Evolutionary conservation across 2,888 invertebrate species (phyloP).

Genomic region (Gastracanthus pulcherrimus): DNA sequence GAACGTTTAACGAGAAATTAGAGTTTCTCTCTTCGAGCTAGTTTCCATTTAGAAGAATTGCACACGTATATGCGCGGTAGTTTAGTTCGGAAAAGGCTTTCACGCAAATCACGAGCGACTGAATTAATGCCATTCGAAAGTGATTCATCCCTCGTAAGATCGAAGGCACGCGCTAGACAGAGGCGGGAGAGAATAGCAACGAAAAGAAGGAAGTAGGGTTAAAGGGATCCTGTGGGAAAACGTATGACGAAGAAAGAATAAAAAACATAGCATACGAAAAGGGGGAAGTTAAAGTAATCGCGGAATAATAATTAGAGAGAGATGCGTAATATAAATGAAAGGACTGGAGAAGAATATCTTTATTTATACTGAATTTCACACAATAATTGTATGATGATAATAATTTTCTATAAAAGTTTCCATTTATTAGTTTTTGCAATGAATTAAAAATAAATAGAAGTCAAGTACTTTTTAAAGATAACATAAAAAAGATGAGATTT

Average conservation of each 20-base stretch:
- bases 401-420: too few species aligned
- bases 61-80: not conserved
- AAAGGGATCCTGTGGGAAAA: constrained; percentile 46
- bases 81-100: constrained; percentile 43
- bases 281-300: constrained; percentile 1
- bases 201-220: constrained; percentile 20
- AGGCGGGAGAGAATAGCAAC: constrained; percentile 3
- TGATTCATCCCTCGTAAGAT: constrained; percentile 54
- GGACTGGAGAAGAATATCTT: not conserved
- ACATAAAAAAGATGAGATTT: too few species aligned
- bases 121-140: constrained; percentile 49
- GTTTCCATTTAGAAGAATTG: not conserved
- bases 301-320: constrained; percentile 6
- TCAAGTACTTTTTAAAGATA: too few species aligned
- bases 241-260: constrained; percentile 6
- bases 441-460: too few species aligned
- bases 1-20: too few species aligned
- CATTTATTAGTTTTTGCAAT: too few species aligned
- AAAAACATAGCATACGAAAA: not conserved
- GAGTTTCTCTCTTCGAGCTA: too few species aligned
- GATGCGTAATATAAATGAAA: not conserved
- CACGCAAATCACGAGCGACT: constrained; percentile 37
- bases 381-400: too few species aligned
- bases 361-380: too few species aligned
- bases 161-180: constrained; percentile 16